Evolutionary conservation across 2,797 vertebrate genomes (phyloP).

Genomic region (Microcaecilia unicolor): DNA sequence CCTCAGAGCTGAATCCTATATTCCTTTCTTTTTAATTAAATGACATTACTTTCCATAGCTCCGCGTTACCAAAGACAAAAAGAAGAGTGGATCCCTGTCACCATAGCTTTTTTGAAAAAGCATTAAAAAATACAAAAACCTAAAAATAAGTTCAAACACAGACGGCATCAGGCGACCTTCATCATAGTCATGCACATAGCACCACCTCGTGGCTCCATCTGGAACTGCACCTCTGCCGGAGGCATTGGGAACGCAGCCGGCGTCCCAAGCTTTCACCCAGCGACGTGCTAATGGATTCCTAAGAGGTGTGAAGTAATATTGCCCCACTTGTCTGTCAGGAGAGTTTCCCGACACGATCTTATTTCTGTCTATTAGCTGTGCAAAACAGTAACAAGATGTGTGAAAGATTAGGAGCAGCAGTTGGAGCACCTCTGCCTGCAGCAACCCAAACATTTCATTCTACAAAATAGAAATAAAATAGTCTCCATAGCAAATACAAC

Average conservation of each 20-base stretch:
- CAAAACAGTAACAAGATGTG: neutral
- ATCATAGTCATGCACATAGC: slow-evolving; percentile 50
- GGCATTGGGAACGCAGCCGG: too few relatives aligned
- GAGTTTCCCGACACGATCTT: slow-evolving; percentile 1
- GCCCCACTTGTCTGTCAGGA: accelerated
- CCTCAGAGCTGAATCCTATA: too few relatives aligned
- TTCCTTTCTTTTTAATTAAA: slow-evolving; percentile 21
- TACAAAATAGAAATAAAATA: too few relatives aligned
- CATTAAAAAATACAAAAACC: slow-evolving; percentile 34
- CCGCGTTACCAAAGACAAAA: neutral
- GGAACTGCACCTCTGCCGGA: neutral
- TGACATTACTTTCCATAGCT: neutral
- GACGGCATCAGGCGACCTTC: slow-evolving; percentile 9
- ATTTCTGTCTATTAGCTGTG: neutral
- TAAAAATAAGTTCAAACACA: slow-evolving; percentile 23
- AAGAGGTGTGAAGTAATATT: neutral
- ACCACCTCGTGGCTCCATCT: slow-evolving; percentile 45
- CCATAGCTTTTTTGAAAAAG: slow-evolving; percentile 34
- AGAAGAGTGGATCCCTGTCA: slow-evolving; percentile 5
- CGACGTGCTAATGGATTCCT: neutral
- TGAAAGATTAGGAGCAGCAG: too few relatives aligned
- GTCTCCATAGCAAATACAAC: too few relatives aligned
- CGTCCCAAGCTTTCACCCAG: slow-evolving; percentile 2
- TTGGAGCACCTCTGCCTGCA: too few relatives aligned
- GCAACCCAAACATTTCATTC: too few relatives aligned